Evolutionary conservation across 2,797 vertebrate genomes (phyloP), one percentile per base, ranked within the genome.

Genomic region (Girardinus metallicus): DNA sequence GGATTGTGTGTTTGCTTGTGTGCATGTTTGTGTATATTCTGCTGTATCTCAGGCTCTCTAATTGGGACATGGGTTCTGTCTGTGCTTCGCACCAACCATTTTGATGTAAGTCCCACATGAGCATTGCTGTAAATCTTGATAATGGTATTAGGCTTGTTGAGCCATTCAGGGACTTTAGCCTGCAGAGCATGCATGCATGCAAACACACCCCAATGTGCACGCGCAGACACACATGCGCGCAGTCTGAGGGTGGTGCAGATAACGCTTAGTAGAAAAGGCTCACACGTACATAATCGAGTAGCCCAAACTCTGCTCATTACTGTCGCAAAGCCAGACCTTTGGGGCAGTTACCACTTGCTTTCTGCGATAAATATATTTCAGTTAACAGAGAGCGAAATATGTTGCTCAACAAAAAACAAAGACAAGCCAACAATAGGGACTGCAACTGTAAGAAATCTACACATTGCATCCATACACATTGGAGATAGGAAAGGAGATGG

Each of bases 81-180:
- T 90, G 88, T 84, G 89, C 92, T 84, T 80, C 86, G 78, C 87
- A 90, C 88, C 86, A 87, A 89, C 91, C 91, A 92, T 92, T 94
- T 93, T 93, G 90, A 93, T 91, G 86, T 82, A 90, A 88, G 91
- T 93, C 90, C 92, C 91, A 88, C 88, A 91, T 93, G 93, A 93
- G 91, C 92, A 86, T 93, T 10, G 73, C 92, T 92, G 91, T 94
- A 94, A 94, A 95, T 95, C 94, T 95, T 93, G 92, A 93, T 95
- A 94, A 93, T 92, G 90, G 91, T 91, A 90, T 92, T 90, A 93
- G 92, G 89, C 88, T 91, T 88, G 88, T 92, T 76, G 82, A 90
- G 90, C 81, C 68, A 79, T 85, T 86, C 89, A 85, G 91, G 82
- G 89, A 90, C 86, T 87, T 82, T 66, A 82, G 83, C 84, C 86